Evolutionary conservation across 2,113 vertebrate species (phyloP).

Genomic region (Caloenas nicobarica): DNA sequence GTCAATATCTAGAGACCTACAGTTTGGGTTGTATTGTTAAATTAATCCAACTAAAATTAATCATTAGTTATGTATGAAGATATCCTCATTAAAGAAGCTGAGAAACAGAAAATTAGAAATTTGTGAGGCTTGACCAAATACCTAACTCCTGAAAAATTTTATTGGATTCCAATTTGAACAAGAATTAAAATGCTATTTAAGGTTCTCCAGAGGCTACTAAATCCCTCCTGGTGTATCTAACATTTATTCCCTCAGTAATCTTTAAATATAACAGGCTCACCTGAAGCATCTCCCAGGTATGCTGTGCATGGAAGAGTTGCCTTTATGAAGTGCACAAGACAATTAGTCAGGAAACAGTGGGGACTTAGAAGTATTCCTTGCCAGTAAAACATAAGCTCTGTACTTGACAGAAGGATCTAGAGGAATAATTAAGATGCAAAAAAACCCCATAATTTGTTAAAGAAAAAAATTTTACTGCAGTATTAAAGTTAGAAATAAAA

Average conservation of each 20-base stretch:
- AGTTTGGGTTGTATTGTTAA: background rate
- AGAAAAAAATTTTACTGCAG: too few species aligned
- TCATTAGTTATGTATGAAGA: background rate
- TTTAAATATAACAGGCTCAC: background rate
- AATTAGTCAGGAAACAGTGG: rapidly evolving
- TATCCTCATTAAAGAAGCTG: background rate
- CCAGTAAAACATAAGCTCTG: background rate
- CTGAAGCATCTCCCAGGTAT: background rate
- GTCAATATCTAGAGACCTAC: background rate
- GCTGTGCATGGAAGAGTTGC: background rate
- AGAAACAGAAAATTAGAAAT: constrained; percentile 1
- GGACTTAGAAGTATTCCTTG: background rate
- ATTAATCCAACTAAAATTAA: background rate
- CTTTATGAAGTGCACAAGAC: background rate
- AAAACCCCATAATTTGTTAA: background rate
- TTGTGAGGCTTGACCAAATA: constrained; percentile 19
- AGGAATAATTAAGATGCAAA: background rate
- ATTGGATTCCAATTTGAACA: background rate
- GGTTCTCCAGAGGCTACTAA: background rate
- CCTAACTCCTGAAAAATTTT: background rate
- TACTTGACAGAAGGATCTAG: background rate
- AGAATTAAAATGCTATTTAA: background rate
- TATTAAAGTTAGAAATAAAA: background rate
- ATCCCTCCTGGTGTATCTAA: background rate
- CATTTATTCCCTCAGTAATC: background rate